Evolutionary conservation across 1,140 invertebrate genomes (phyloP), one percentile per base, ranked within the genome.

Genomic region (Venturia canescens): DNA sequence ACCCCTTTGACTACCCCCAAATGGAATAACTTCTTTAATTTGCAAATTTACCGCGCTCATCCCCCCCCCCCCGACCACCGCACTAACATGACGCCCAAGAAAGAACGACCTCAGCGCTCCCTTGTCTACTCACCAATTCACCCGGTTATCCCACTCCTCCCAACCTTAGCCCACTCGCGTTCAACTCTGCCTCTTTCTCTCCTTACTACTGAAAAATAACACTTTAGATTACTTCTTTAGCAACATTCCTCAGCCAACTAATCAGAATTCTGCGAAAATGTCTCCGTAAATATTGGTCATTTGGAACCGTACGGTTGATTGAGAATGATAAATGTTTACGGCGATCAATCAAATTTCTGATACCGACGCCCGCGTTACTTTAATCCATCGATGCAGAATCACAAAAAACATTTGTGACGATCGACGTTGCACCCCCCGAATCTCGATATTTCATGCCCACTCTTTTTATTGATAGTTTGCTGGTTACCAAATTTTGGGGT

Each of bases 21-120:
- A 92, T 92, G 91, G 90, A 92, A 91, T 92, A 92, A 92, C 88
- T 92, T 92, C 91, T 92, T 92, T 92, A 92, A 92, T 92, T 91
- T 90, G 89, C 84, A 87, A 90, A 92, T 92, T 92, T 92, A 92
- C 88, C 87, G 87, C 84, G 79, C n/a, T 9, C 16, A 0, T 13
- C n/a, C 7, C 60, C 16, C 4, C 23, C n/a, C 7, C 60, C n/a
- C 27, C 60, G 29, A 31, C 66, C 11, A 63, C 60, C 60, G 27
- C 53, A 63, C 53, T 6, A 63, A 63, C 23, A 63, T 63, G 60
- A 63, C n/a, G 60, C 26, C 60, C n/a, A 69, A 31, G 66, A 69
- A 18, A 69, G 66, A 69, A 27, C 1, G 66, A 69, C 0, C 4
- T 63, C 1, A 27, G 9, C 16, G 21, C 53, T 44, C 38, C 38